Conservation (phyloP, 1,140 invertebrate species). For the Rhyzopertha dominica region DNA sequence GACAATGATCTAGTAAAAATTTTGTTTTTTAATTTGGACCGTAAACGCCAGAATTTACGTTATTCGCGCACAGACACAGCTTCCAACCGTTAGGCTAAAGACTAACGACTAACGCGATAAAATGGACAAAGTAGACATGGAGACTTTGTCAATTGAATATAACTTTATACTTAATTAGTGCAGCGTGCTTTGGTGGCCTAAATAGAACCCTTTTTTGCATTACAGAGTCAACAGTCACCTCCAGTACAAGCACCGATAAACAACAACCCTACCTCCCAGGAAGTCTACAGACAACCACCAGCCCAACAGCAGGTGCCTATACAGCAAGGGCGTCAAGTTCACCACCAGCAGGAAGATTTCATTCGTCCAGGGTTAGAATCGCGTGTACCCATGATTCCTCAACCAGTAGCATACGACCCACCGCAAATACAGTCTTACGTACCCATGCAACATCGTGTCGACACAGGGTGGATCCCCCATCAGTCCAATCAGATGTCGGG, state of each 20-base stretch:
- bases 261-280: slow-evolving; percentile 10
- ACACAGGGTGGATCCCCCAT: slow-evolving; percentile 28
- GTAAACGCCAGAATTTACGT: too few species aligned
- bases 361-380: slow-evolving; percentile 27
- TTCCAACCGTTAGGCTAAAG: too few species aligned
- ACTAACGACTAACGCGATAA: too few species aligned
- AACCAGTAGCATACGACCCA: slow-evolving; percentile 23
- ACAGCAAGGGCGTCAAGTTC: too few species aligned
- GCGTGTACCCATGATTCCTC: too few species aligned
- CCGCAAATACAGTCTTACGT: slow-evolving; percentile 23
- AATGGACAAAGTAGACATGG: too few species aligned
- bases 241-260: too few species aligned
- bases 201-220: neutral
- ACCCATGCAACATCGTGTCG: slow-evolving; percentile 10
- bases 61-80: too few species aligned
- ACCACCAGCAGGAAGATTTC: slow-evolving; percentile 30
- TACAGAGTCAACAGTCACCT: slow-evolving; percentile 13
- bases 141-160: too few species aligned
- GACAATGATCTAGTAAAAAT: too few species aligned
- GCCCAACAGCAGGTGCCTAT: slow-evolving; percentile 2
- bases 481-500: slow-evolving; percentile 32
- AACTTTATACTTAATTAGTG: too few species aligned
- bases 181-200: neutral
- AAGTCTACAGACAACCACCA: slow-evolving; percentile 10
- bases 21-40: too few species aligned